Evolutionary conservation across 53 echinoderm and acorn worm species (phyloP), one percentile per base, ranked within the genome.

Genomic region (Temnopleurus reevesii): DNA sequence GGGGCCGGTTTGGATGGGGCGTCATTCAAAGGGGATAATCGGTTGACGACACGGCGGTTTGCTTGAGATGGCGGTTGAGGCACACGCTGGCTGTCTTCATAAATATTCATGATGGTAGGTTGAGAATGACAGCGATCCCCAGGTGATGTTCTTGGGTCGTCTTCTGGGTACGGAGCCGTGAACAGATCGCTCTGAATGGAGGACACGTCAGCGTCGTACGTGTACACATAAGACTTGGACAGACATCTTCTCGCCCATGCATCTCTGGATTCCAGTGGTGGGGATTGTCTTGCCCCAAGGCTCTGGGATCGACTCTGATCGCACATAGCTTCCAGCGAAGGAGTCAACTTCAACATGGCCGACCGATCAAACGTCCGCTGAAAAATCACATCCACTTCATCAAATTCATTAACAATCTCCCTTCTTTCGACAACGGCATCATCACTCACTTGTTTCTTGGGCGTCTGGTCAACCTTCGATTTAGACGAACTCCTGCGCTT

Each of bases 351-450:
- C 43, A 43, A 23, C 71, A 71, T 71, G 8, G 41, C 71, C 12
- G 71, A 71, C 21, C 41, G 71, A 23, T 71, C 71, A 71, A 38
- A 71, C 1, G 71, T 71, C 41, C 71, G 71, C 71, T 71, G 71
- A 10, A 71, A 71, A 23, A 71, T 71, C 19, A 71, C 10, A 80
- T 80, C 83, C 17, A 55, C 83, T 31, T 56, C 27, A 26, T 83
- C 83, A 53, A 55, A 35, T 8, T 47, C 49, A 53, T 56, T 56
- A 53, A 23, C 18, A 6, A 23, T 55, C 8, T 9, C 12, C 26
- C 36, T 83, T 53, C 55, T 47, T 43, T 71, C 76, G 0, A 26
- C 4, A 49, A 26, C 27, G 63, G 7, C 51, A 2, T 83, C 55
- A 38, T 83, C 36, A n/a, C 71, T 46, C 51, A 29, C 12, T 47